A percentile compares a stretch with the other conserved stretches of the same genome.
These are phyloP conservation scores for Trichomycterus rosablanca DNA, from an alignment of 2,113 vertebrate species.

Conservation along the genomic window DNA sequence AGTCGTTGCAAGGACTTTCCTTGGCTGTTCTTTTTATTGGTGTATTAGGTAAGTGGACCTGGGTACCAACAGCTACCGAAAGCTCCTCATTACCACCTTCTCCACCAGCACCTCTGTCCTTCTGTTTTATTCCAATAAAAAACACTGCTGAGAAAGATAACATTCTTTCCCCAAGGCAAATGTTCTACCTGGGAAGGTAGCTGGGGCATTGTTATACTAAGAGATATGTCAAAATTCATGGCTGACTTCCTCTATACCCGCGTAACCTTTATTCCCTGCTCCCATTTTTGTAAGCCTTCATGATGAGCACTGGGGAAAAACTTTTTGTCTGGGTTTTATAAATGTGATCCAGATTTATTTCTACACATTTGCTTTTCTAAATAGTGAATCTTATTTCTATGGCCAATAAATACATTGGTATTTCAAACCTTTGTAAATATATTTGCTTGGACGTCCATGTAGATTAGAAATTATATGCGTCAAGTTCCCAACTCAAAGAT, in stretches of 20 bases:
- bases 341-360: background rate
- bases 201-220: constrained; percentile 33
- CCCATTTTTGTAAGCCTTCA: constrained; percentile 1
- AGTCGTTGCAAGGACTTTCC: constrained; percentile 21
- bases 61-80: constrained; percentile 30
- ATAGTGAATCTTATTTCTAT: too few relatives aligned
- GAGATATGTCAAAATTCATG: constrained; percentile 34
- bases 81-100: constrained; percentile 40
- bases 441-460: too few relatives aligned
- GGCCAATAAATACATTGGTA: too few relatives aligned
- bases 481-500: too few relatives aligned
- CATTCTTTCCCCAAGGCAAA: constrained; percentile 40
- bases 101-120: background rate
- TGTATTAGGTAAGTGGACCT: constrained; percentile 22
- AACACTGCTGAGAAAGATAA: constrained; percentile 36
- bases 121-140: constrained; percentile 11
- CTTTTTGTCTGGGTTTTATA: background rate
- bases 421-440: too few relatives aligned
- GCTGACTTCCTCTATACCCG: constrained; percentile 22
- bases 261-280: constrained; percentile 18
- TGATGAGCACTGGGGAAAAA: background rate
- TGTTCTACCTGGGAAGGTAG: constrained; percentile 18
- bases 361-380: too few relatives aligned
- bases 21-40: constrained; percentile 12
- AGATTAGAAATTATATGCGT: too few relatives aligned